Conservation (phyloP, 2,113 vertebrate species). For the Thalassoma bifasciatum region DNA sequence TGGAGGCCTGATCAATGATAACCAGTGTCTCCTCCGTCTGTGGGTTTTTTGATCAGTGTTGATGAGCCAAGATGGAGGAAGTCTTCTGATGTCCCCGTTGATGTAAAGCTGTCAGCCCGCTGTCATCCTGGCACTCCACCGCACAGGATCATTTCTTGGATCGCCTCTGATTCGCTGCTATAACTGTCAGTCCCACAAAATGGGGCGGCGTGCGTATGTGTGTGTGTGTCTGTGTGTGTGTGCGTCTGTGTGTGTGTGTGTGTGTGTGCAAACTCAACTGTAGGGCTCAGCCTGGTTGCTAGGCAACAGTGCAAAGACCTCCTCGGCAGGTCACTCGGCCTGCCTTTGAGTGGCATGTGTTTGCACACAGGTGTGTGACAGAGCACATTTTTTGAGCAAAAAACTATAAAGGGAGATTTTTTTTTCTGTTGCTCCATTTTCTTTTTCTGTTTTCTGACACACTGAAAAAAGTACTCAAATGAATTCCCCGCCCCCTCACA, state of each 20-base stretch:
- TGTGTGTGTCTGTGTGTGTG: neutral
- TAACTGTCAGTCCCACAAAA: slow-evolving; percentile 52
- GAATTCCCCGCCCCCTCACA: slow-evolving; percentile 71
- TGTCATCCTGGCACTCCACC: slow-evolving; percentile 40
- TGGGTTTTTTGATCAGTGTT: slow-evolving; percentile 12
- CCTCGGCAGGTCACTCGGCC: slow-evolving; percentile 76
- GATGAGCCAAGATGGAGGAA: slow-evolving; percentile 64
- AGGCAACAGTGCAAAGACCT: slow-evolving; percentile 82
- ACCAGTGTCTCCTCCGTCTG: slow-evolving; percentile 23
- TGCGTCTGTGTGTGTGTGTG: neutral
- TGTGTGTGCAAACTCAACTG: slow-evolving; percentile 35
- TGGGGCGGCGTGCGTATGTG: slow-evolving; percentile 27
- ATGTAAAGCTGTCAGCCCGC: slow-evolving; percentile 46
- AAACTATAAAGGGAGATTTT: slow-evolving; percentile 30
- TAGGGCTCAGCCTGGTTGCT: slow-evolving; percentile 81
- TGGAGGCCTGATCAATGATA: slow-evolving; percentile 20
- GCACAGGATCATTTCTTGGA: slow-evolving; percentile 34
- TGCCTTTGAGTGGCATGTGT: slow-evolving; percentile 53
- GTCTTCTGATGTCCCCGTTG: slow-evolving; percentile 46
- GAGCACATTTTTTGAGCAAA: slow-evolving; percentile 62
- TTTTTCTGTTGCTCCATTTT: neutral
- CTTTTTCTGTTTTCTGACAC: slow-evolving; percentile 51
- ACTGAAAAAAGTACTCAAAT: slow-evolving; percentile 58
- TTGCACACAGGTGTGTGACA: slow-evolving; percentile 20
- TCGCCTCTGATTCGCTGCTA: slow-evolving; percentile 47